Evolutionary conservation across 1,140 invertebrate genomes (phyloP).

Genomic region (Musca vetustissima): DNA sequence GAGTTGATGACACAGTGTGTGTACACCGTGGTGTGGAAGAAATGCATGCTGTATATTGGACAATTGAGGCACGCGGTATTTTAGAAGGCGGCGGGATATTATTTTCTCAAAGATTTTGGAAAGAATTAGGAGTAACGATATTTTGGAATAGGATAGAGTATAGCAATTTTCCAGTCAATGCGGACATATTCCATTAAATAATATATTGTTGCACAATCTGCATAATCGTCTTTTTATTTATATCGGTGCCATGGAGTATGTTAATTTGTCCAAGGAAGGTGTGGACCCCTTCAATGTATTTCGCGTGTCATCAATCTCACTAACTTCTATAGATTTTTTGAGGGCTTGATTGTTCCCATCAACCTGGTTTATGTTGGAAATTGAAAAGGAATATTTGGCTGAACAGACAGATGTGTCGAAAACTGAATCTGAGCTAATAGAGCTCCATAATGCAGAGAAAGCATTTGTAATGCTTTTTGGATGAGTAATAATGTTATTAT

Average conservation of each 20-base stretch:
- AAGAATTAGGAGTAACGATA: background rate
- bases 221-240: background rate
- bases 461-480: background rate
- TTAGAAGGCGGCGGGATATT: background rate
- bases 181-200: background rate
- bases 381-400: no score
- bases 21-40: background rate
- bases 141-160: background rate
- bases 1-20: background rate
- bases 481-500: background rate
- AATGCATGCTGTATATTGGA: background rate
- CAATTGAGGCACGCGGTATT: background rate
- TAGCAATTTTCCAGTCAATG: background rate
- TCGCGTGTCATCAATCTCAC: background rate
- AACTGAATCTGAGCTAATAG: background rate
- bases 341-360: no score
- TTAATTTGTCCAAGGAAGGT: background rate
- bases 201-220: background rate
- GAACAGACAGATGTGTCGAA: background rate
- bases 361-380: no score
- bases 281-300: background rate
- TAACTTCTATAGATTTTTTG: no score
- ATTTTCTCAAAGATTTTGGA: constrained; percentile 6
- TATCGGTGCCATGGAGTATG: background rate
- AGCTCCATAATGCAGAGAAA: background rate